These are phyloP conservation scores for Theristicus caerulescens DNA, from an alignment of 2,113 vertebrate species.

Conservation along the genomic window DNA sequence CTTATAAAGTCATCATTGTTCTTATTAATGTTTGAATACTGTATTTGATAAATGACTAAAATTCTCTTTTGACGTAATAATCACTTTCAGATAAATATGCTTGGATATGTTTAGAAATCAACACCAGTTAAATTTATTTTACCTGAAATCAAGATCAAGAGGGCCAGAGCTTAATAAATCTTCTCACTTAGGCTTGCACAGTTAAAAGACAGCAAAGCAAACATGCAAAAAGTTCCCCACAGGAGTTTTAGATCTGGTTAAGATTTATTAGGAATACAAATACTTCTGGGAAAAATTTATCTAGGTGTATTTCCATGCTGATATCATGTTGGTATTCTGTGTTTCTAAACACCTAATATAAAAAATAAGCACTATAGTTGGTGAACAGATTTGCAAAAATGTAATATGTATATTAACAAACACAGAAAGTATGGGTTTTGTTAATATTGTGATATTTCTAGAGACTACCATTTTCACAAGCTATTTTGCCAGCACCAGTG, in stretches of 20 bases:
- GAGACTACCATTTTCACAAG: not conserved
- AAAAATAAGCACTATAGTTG: not conserved
- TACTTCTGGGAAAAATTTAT: constrained; percentile 8
- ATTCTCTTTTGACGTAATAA: not conserved
- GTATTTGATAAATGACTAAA: not conserved
- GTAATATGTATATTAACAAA: not conserved
- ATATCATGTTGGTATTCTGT: not conserved
- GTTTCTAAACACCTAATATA: constrained; percentile 26
- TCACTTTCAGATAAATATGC: not conserved
- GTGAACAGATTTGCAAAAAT: constrained; percentile 1
- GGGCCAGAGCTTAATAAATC: not conserved
- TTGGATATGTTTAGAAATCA: not conserved
- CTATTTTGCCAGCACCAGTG: not conserved
- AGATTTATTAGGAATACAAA: constrained; percentile 16
- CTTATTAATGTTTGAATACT: not conserved
- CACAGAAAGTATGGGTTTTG: not conserved
- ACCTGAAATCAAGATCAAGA: not conserved
- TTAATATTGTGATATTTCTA: not conserved
- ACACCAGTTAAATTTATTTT: not conserved
- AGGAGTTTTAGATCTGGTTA: constrained; percentile 4
- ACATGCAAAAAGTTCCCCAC: not conserved
- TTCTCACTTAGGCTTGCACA: not conserved
- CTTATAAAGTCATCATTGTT: not conserved
- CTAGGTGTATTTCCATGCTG: not conserved
- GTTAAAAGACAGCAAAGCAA: not conserved